phyloP scores from a whole-genome alignment of 2,797 vertebrate species.

The Philypnodon macrostomus region DNA sequence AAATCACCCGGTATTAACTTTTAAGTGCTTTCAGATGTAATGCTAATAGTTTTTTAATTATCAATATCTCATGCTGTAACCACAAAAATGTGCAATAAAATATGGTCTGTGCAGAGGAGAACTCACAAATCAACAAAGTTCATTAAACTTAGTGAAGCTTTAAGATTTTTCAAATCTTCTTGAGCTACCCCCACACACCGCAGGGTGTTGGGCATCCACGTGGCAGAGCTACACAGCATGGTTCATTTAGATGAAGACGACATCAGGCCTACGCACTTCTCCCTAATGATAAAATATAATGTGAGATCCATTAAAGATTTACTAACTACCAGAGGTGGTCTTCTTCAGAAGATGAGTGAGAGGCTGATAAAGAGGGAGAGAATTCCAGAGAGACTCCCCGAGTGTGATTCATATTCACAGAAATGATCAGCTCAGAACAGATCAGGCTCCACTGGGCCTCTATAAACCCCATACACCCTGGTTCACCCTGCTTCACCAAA shows the following conservation, averaged over 20 bases:
- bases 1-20: slow-evolving; percentile 6
- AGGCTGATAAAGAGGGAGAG: slow-evolving; percentile 33
- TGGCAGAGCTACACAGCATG: slow-evolving; percentile 51
- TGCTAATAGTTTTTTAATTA: slow-evolving; percentile 46
- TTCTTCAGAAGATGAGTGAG: slow-evolving; percentile 41
- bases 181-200: slow-evolving; percentile 36
- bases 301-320: slow-evolving; percentile 62
- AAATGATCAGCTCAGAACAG: slow-evolving; percentile 51
- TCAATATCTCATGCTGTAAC: slow-evolving; percentile 26
- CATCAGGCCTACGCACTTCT: slow-evolving; percentile 42
- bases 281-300: slow-evolving; percentile 33
- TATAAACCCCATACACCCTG: slow-evolving; percentile 27
- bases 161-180: slow-evolving; percentile 40
- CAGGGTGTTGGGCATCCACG: slow-evolving; percentile 36
- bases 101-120: not conserved
- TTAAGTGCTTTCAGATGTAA: not conserved
- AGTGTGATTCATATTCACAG: slow-evolving; percentile 64
- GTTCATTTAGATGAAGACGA: slow-evolving; percentile 53
- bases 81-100: slow-evolving; percentile 24
- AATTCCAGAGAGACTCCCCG: slow-evolving; percentile 53
- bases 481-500: slow-evolving; percentile 26
- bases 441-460: slow-evolving; percentile 51
- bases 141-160: slow-evolving; percentile 25
- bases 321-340: slow-evolving; percentile 53
- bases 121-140: slow-evolving; percentile 17